Evolutionary conservation across 2,113 vertebrate species (phyloP), one percentile per base, ranked within the genome.

Genomic region (Penelope pileata): DNA sequence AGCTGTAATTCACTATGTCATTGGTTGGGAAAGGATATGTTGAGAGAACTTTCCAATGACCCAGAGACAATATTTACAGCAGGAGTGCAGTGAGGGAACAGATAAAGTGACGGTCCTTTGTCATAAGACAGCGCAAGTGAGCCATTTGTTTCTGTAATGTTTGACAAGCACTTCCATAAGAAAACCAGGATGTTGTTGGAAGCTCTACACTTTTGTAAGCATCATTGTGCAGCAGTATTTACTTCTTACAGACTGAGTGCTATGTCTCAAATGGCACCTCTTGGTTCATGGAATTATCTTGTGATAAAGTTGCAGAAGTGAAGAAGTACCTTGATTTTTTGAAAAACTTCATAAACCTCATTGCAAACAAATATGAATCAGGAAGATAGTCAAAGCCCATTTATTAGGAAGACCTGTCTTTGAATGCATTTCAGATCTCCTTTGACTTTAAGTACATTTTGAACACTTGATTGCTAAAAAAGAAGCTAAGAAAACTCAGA

Each of bases 341-440:
- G 10, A 88, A 88, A 90, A 90, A 91, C 45, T 91, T 59, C 75
- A 67, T 90, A 74, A 88, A 73, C 15, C 38, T 21, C 29, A 88
- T 90, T 80, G 59, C 91, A 95, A 97, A 91, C 75, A 95, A 88
- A 70, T 86, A 86, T 81, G 66, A 90, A 81, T 64, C 64, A 54
- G 24, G 43, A 69, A 86, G 56, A 23, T 70, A 16, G 42, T 80
- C 90, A 83, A 80, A 93, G 50, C 13, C 15, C 66, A 7, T 92
- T 84, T 79, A 80, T 92, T 94, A 47, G 74, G 74, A 85, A 83
- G 42, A 6, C 17, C 17, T 87, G 48, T 78, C 73, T 85, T 69
- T 34, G 77, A 92, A 91, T 91, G 42, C 32, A 38, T 51, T 87
- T 14, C 75, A 86, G 70, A 67, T 51, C 85, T 88, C 50, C 36